These are phyloP conservation scores for Phyllostomus discolor DNA, from an alignment of 2,113 vertebrate genomes.

Conservation along the genomic window DNA sequence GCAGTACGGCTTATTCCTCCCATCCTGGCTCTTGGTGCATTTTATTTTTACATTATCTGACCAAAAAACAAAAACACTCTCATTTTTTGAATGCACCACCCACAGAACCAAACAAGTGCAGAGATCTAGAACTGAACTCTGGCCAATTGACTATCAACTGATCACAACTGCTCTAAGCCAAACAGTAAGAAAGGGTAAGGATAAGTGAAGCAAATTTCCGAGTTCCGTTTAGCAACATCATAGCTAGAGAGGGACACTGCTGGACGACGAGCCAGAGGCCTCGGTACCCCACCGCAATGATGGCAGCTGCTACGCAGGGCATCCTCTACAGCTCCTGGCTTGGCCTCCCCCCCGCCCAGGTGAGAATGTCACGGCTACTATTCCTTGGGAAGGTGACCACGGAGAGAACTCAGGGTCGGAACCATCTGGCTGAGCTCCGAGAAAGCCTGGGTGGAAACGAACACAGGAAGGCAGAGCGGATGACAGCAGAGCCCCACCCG, in stretches of 20 bases:
- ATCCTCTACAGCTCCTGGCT: background rate
- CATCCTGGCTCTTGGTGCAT: background rate
- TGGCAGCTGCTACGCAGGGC: background rate
- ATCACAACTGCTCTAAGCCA: background rate
- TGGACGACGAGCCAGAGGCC: background rate
- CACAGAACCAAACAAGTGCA: background rate
- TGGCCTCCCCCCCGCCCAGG: background rate
- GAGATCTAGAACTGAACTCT: background rate
- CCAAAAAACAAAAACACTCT: background rate
- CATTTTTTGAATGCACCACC: background rate
- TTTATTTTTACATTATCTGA: background rate
- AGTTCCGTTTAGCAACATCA: background rate
- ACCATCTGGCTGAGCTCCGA: background rate
- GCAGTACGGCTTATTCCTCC: background rate
- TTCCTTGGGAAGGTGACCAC: background rate
- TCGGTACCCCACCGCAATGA: rapidly evolving
- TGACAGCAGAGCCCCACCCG: background rate
- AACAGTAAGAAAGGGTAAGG: background rate
- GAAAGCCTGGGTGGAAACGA: background rate
- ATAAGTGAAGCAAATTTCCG: background rate
- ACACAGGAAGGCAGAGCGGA: background rate
- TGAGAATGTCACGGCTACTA: background rate
- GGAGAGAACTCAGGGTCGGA: background rate
- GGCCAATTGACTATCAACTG: background rate
- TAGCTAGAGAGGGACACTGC: background rate